Base-by-base conservation (phyloP, 2,113 vertebrate species). In the Acanthisitta chloris region DNA sequence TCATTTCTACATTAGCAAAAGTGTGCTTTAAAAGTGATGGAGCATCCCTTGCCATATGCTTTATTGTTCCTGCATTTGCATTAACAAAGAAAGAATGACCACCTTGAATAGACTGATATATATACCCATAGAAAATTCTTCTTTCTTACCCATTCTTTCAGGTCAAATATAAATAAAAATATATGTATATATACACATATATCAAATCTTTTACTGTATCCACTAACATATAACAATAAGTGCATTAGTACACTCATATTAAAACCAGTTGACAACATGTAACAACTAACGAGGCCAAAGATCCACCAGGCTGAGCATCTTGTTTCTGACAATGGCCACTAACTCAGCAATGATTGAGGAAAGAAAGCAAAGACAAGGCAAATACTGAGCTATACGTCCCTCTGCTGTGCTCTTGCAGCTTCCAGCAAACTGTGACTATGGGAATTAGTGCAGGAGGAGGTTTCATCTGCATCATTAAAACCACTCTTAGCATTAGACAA, bases 21-120 rank as follows among this genome's bases (percentile, higher is more conserved):
- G 3, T 23, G 46, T 82, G 49, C 59, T 86, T 90, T 90, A 93
- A 54, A 91, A 88, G 67, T 65, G 66, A 89, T 74, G 71, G 70
- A 96, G 71, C 70, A 36, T 83, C 78, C 70, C 71, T 81, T 72
- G 65, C 78, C 92, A 83, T 96, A 91, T 96, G 92, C 25, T 97
- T 92, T 88, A 88, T 70, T 29, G 43, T n/a, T 92, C 66, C 82
- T 88, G 67, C 77, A 59, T 92, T 95, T 94, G 73, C 66, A 78
- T 78, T 95, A 87, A 69, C 82, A 88, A 88, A 86, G 66, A 43
- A 87, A 51, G 29, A 93, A n/a, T 66, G 82, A 59, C 71, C 52
- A 36, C 48, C 51, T 66, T 71, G 71, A 92, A 81, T 52, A 91
- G 84, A 46, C 54, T 43, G 9, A 61, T 77, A 21, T 45, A 21